Base-by-base conservation (phyloP, 2,113 vertebrate genomes). In the Baryphthengus martii region DNA sequence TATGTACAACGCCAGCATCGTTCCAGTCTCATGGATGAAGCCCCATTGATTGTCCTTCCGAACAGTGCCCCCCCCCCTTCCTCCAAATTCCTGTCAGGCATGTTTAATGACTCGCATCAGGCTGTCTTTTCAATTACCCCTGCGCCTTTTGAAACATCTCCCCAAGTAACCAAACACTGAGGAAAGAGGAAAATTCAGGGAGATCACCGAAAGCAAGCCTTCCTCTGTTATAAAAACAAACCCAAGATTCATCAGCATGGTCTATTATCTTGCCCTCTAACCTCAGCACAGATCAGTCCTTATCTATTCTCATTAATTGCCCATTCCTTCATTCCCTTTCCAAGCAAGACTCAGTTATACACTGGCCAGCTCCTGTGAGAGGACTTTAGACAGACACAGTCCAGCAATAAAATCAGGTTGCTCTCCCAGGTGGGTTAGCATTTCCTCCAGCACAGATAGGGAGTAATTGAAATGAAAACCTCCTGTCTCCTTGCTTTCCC, bases 401-500 rank as follows among this genome's bases (percentile, higher is more conserved):
- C 47, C 37, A 24, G 65, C 90, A 96, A 96, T 95, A 96, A 97
- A 96, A 66, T 11, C 74, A 72, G 68, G 65, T 49, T 66, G 39
- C 67, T 71, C 73, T 96, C 82, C 94, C 85, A 59, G 77, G 89
- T 80, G 86, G 93, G 89, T 65, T 88, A 53, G 80, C 59, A 9
- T 95, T 96, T 97, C 89, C 92, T 96, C 76, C 49, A 35, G 49
- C 83, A 31, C 44, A 76, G 91, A 92, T 62, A 90, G 82, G 82
- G 59, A 90, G 68, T 68, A 87, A 84, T 77, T 88, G 87, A 97
- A 96, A 95, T 67, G 55, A 91, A 96, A 98, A 93, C 84, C 82
- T 84, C 84, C 18, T 31, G 45, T 95, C 88, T 96, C 84, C 82
- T n/a, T 1, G 28, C 90, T 80, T 91, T 84, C 88, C 79, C 73